These are phyloP conservation scores for Brachypalpus laphriformis DNA, from an alignment of 2,888 invertebrate genomes.

Conservation along the genomic window DNA sequence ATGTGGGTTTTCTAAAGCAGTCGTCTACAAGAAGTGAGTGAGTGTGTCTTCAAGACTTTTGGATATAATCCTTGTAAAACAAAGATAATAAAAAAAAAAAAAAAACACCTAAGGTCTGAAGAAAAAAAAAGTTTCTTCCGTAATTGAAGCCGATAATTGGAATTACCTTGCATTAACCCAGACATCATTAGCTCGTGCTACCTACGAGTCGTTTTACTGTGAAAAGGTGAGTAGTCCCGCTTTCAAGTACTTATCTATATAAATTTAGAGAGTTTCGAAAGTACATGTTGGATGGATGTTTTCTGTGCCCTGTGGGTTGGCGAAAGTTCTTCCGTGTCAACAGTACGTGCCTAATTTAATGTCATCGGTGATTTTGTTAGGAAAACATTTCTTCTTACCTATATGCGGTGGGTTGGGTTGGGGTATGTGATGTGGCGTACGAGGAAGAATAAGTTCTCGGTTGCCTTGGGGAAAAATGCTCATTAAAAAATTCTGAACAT, in stretches of 20 bases:
- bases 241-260: not conserved
- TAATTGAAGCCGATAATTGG: conserved; percentile 25
- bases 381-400: conserved; percentile 13
- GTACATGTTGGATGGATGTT: conserved; percentile 13
- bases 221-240: conserved; percentile 47
- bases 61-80: conserved; percentile 12
- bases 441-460: conserved; percentile 16
- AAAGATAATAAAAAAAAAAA: conserved; percentile 28
- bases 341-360: conserved; percentile 63
- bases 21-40: not conserved
- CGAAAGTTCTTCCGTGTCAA: conserved; percentile 52
- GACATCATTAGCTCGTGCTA: conserved; percentile 21
- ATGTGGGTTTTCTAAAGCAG: conserved; percentile 3
- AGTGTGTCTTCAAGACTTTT: conserved; percentile 2
- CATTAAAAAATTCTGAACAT: conserved; percentile 59
- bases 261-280: conserved; percentile 6
- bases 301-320: conserved; percentile 3
- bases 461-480: conserved; percentile 43
- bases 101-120: not conserved
- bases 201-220: not conserved
- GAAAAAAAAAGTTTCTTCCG: not conserved
- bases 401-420: not conserved
- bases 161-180: conserved; percentile 24
- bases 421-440: not conserved
- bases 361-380: conserved; percentile 42